These are phyloP conservation scores for Tetrapedia diversipes DNA, from an alignment of 2,888 invertebrate genomes.

Conservation along the genomic window DNA sequence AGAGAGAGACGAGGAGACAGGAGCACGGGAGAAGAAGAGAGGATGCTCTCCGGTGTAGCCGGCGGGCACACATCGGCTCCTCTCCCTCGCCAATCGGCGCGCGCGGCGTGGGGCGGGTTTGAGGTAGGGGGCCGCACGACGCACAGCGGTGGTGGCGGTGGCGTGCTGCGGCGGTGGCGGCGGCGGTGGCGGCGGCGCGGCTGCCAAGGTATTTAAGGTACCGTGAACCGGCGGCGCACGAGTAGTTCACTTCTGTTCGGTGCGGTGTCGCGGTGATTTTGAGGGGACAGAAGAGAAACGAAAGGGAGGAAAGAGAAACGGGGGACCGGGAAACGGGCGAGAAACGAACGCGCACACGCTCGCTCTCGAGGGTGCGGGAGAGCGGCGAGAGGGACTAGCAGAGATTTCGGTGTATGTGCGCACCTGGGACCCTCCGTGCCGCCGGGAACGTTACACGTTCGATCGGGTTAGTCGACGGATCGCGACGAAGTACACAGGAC, in stretches of 20 bases:
- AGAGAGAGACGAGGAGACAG: conserved; percentile 15
- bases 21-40: conserved; percentile 61
- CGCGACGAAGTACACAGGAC: neutral
- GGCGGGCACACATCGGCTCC: conserved; percentile 71
- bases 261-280: conserved; percentile 82
- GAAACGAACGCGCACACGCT: conserved; percentile 46
- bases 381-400: conserved; percentile 36
- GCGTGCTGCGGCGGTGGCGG: conserved; percentile 62
- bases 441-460: neutral
- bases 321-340: conserved; percentile 37
- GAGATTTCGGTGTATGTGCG: conserved; percentile 23
- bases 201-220: conserved; percentile 85
- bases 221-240: conserved; percentile 85
- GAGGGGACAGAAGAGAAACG: conserved; percentile 62
- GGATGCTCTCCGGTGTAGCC: conserved; percentile 70
- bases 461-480: neutral
- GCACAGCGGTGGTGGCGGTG: conserved; percentile 65
- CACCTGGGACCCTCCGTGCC: neutral
- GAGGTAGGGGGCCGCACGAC: conserved; percentile 82
- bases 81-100: conserved; percentile 78
- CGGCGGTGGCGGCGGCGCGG: conserved; percentile 82
- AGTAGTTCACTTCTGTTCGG: conserved; percentile 85
- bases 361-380: conserved; percentile 36
- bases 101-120: conserved; percentile 83
- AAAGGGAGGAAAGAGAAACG: conserved; percentile 20